These are phyloP conservation scores for Malacoraja senta DNA, from an alignment of 2,797 vertebrate species.

Conservation along the genomic window DNA sequence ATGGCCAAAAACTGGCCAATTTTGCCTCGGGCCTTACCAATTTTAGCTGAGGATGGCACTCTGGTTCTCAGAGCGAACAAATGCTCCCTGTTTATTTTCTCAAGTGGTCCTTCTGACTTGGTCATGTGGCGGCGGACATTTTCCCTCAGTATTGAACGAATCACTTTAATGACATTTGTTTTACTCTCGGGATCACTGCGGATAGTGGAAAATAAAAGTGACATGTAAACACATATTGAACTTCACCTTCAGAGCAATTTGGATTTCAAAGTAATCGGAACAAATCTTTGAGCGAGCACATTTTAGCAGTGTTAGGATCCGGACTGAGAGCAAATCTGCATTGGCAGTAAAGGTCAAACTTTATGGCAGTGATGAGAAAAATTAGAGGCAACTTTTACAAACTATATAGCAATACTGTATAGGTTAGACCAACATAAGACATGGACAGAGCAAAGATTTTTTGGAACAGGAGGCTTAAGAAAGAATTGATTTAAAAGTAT, in stretches of 20 bases:
- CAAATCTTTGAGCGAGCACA: neutral
- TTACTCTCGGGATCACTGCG: conserved; percentile 80
- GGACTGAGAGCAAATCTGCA: neutral
- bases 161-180: conserved; percentile 80
- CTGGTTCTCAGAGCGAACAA: conserved; percentile 68
- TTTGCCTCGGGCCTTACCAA: conserved; percentile 65
- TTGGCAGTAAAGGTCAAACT: neutral
- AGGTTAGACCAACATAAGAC: neutral
- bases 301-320: neutral
- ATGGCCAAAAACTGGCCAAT: neutral
- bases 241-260: neutral
- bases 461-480: neutral
- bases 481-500: neutral
- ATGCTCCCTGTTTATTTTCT: conserved; percentile 68
- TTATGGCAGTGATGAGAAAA: neutral
- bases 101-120: conserved; percentile 65
- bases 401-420: neutral
- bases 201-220: neutral
- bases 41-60: conserved; percentile 72
- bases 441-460: neutral
- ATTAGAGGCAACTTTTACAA: neutral
- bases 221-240: neutral
- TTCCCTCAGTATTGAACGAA: conserved; percentile 84
- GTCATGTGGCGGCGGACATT: conserved; percentile 74
- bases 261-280: no score